A percentile compares a stretch with the other conserved stretches of the same genome.
phyloP scores from a whole-genome alignment of 2,888 invertebrate genomes.

The Drosophila neonasuta region DNA sequence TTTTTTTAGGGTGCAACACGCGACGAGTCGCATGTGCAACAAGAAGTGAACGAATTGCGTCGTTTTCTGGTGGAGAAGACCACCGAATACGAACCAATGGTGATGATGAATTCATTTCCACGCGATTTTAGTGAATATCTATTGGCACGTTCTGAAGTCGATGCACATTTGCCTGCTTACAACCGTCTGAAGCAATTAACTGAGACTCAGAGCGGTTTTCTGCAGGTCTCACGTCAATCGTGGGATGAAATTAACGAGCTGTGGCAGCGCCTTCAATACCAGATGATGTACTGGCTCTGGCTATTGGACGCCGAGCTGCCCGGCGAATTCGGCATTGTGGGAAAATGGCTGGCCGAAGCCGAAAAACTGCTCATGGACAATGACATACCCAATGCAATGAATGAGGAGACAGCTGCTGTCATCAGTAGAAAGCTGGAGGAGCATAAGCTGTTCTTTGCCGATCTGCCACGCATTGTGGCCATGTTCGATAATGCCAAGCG shows the following conservation, averaged over 20 bases:
- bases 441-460: slow-evolving; percentile 94
- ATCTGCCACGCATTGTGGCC: slow-evolving; percentile 89
- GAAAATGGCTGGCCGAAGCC: slow-evolving; percentile 95
- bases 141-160: slow-evolving; percentile 89
- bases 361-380: slow-evolving; percentile 90
- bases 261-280: slow-evolving; percentile 91
- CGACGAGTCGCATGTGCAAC: slow-evolving; percentile 90
- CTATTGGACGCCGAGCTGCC: slow-evolving; percentile 92
- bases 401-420: slow-evolving; percentile 93
- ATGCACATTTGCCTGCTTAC: slow-evolving; percentile 88
- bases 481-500: slow-evolving; percentile 90
- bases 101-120: slow-evolving; percentile 88
- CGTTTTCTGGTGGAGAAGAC: slow-evolving; percentile 92
- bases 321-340: slow-evolving; percentile 92
- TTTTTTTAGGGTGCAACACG: slow-evolving; percentile 86
- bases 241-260: slow-evolving; percentile 91
- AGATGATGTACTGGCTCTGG: slow-evolving; percentile 94
- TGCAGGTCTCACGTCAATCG: slow-evolving; percentile 91
- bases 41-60: slow-evolving; percentile 90
- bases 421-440: slow-evolving; percentile 94
- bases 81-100: slow-evolving; percentile 89
- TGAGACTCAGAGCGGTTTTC: slow-evolving; percentile 88
- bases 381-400: slow-evolving; percentile 91
- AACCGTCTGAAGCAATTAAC: slow-evolving; percentile 90
- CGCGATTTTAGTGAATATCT: slow-evolving; percentile 91